A percentile compares a stretch with the other conserved stretches of the same genome.
These are phyloP conservation scores for Lissonota sp. DNA, from an alignment of 2,888 invertebrate species.

Conservation along the genomic window DNA sequence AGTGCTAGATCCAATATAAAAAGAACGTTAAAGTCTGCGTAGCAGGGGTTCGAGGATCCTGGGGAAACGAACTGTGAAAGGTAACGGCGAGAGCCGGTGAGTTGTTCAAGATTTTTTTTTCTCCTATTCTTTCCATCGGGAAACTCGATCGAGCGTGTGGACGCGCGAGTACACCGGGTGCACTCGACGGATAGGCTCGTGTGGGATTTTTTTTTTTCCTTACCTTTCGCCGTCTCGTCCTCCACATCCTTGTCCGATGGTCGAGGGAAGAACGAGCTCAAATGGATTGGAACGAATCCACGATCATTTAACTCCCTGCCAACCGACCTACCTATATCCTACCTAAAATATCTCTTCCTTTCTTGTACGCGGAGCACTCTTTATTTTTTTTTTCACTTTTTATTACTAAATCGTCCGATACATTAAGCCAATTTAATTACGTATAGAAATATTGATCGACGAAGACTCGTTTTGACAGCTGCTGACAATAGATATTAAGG, in stretches of 20 bases:
- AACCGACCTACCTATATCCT: slow-evolving; percentile 33
- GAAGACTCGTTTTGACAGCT: too few species aligned
- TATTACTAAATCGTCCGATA: slow-evolving; percentile 9
- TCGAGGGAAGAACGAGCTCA: slow-evolving; percentile 59
- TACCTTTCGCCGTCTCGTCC: slow-evolving; percentile 26
- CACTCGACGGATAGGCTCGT: slow-evolving; percentile 63
- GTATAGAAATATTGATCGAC: background rate
- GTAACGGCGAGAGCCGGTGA: slow-evolving; percentile 31
- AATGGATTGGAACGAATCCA: slow-evolving; percentile 66
- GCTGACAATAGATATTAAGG: too few species aligned
- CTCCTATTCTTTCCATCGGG: slow-evolving; percentile 31
- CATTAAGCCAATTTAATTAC: slow-evolving; percentile 42
- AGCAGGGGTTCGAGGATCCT: slow-evolving; percentile 20
- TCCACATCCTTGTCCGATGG: slow-evolving; percentile 56
- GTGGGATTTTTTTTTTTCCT: slow-evolving; percentile 47
- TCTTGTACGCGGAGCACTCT: too few species aligned
- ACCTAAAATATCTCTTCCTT: background rate
- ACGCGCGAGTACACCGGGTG: slow-evolving; percentile 49
- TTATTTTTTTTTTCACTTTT: too few species aligned
- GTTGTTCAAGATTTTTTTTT: slow-evolving; percentile 44
- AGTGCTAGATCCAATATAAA: slow-evolving; percentile 6
- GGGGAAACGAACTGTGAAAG: slow-evolving; percentile 51
- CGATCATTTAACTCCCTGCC: slow-evolving; percentile 60
- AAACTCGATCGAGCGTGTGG: slow-evolving; percentile 52
- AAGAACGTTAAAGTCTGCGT: slow-evolving; percentile 8